These are phyloP conservation scores for Plestiodon gilberti DNA, from an alignment of 2,113 vertebrate species.

Conservation along the genomic window DNA sequence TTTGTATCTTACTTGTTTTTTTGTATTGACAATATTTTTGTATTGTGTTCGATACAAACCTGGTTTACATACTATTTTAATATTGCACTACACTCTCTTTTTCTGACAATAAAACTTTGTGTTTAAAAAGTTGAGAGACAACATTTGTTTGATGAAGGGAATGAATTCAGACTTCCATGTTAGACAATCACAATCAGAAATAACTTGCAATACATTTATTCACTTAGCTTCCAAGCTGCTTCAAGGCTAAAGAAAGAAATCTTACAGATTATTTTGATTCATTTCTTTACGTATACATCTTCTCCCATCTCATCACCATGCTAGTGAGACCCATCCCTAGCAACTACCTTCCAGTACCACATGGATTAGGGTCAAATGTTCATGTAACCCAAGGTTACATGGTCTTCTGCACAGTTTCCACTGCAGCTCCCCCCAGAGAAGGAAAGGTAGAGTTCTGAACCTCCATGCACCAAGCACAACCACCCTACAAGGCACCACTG, in stretches of 20 bases:
- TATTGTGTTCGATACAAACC: conserved; percentile 18
- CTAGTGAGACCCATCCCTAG: background rate
- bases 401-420: background rate
- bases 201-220: background rate
- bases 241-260: conserved; percentile 1
- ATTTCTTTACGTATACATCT: background rate
- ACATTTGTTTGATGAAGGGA: background rate
- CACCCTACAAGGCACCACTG: too few species aligned
- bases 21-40: conserved; percentile 32
- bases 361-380: background rate
- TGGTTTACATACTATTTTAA: conserved; percentile 38
- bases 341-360: background rate
- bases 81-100: conserved; percentile 29
- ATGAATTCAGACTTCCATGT: background rate
- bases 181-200: background rate
- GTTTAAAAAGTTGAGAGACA: conserved; percentile 21
- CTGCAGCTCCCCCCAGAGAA: too few species aligned
- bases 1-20: conserved; percentile 28
- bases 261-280: background rate
- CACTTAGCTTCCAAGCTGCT: background rate
- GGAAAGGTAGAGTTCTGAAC: too few species aligned
- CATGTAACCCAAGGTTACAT: background rate
- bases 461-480: too few species aligned
- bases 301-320: background rate
- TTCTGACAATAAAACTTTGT: conserved; percentile 65